These are phyloP conservation scores for Crenuchus spilurus DNA, from an alignment of 2,797 vertebrate species.

Conservation along the genomic window DNA sequence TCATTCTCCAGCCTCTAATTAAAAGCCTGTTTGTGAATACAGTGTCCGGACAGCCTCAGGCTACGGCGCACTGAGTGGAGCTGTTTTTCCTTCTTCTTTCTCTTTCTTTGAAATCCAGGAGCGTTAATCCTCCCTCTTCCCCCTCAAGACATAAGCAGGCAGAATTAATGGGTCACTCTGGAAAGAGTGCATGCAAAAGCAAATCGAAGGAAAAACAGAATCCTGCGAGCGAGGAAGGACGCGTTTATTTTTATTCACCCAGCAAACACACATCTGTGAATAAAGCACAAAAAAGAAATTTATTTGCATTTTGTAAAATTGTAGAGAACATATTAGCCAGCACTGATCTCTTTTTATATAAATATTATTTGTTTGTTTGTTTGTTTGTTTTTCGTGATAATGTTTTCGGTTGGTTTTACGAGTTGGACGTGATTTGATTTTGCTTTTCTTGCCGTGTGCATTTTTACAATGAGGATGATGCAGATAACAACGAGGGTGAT, in stretches of 20 bases:
- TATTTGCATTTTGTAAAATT: conserved; percentile 67
- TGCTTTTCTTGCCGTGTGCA: conserved; percentile 63
- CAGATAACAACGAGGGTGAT: conserved; percentile 65
- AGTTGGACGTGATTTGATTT: conserved; percentile 69
- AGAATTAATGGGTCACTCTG: conserved; percentile 49
- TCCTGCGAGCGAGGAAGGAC: too few relatives aligned
- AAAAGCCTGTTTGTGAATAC: conserved; percentile 48
- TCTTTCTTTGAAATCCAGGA: conserved; percentile 33
- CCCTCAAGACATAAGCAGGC: conserved; percentile 51
- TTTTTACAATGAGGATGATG: conserved; percentile 56
- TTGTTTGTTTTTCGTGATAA: conserved; percentile 69
- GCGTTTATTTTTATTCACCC: conserved; percentile 28
- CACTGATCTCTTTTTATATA: conserved; percentile 66
- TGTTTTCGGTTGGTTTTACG: conserved; percentile 70
- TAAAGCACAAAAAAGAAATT: conserved; percentile 71
- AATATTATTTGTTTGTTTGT: conserved; percentile 60
- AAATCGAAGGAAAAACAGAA: conserved; percentile 27
- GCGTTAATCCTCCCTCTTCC: conserved; percentile 21
- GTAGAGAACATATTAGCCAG: conserved; percentile 68
- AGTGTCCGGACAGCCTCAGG: conserved; percentile 43
- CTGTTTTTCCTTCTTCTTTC: conserved; percentile 13
- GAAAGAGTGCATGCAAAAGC: conserved; percentile 12
- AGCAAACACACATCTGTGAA: conserved; percentile 48
- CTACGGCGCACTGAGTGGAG: conserved; percentile 32
- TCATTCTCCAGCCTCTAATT: conserved; percentile 47